Conservation (phyloP, 1,140 invertebrate genomes). For the Rhopalosiphum padi region DNA sequence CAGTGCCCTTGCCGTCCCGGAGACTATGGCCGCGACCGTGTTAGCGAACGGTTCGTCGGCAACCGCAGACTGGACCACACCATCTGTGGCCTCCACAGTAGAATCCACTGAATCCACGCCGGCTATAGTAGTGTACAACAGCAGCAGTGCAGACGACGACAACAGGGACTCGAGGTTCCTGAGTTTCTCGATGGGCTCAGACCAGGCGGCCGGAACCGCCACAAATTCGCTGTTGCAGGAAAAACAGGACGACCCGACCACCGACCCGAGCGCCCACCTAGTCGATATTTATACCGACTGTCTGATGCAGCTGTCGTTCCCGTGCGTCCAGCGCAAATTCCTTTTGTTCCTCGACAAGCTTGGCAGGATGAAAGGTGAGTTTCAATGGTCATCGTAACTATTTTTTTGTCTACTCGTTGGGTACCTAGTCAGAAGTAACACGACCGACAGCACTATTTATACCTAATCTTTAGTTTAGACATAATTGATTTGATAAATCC, state of each 20-base stretch:
- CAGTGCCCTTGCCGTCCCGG: neutral
- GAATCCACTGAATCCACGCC: neutral
- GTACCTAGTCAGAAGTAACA: neutral
- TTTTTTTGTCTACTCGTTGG: neutral
- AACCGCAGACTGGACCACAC: neutral
- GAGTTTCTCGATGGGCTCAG: conserved; percentile 18
- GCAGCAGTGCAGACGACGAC: neutral
- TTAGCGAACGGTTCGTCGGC: neutral
- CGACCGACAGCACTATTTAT: neutral
- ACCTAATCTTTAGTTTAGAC: neutral
- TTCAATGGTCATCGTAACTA: neutral
- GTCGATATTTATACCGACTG: conserved; percentile 60
- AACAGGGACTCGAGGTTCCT: conserved; percentile 43
- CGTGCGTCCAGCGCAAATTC: conserved; percentile 61
- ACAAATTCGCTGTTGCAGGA: conserved; percentile 43
- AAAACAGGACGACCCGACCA: conserved; percentile 10
- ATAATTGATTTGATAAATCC: neutral
- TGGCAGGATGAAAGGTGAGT: conserved; percentile 59
- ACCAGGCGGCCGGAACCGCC: neutral
- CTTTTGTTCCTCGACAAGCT: conserved; percentile 60
- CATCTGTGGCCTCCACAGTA: too few species aligned
- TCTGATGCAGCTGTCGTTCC: conserved; percentile 59
- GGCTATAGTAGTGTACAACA: conserved; percentile 44
- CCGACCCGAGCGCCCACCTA: conserved; percentile 57
- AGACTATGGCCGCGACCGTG: neutral